phyloP scores from a whole-genome alignment of 2,888 invertebrate species.

The Acanthosepion lycidas region DNA sequence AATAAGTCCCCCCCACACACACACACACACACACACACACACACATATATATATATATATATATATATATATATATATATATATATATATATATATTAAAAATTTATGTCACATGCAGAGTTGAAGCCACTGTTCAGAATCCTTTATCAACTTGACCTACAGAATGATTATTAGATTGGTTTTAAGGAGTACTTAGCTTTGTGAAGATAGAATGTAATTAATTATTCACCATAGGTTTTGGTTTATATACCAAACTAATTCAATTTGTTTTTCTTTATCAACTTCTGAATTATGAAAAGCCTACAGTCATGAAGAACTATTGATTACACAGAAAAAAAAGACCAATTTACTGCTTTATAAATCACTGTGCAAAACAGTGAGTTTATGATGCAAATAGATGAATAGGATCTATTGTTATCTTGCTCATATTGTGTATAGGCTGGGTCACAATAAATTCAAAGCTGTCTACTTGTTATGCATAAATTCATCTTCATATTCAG shows the following conservation, averaged over 20 bases:
- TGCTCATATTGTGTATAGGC: not conserved
- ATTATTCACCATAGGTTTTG: not conserved
- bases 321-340: not conserved
- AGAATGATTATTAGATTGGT: not conserved
- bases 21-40: no score
- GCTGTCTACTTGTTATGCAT: not conserved
- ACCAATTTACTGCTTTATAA: not conserved
- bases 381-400: not conserved
- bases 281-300: not conserved
- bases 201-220: not conserved
- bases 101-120: not conserved
- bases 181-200: not conserved
- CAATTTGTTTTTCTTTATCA: constrained; percentile 25
- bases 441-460: not conserved
- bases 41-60: no score
- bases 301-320: not conserved
- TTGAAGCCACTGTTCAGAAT: not conserved
- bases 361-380: not conserved
- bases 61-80: not conserved
- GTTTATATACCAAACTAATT: not conserved
- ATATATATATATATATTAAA: not conserved
- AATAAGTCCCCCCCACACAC: no score
- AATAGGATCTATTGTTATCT: not conserved
- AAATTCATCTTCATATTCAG: not conserved
- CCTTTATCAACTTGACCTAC: not conserved